Evolutionary conservation across 2,113 vertebrate species (phyloP), one percentile per base, ranked within the genome.

Genomic region (Nycticryphes semicollaris): DNA sequence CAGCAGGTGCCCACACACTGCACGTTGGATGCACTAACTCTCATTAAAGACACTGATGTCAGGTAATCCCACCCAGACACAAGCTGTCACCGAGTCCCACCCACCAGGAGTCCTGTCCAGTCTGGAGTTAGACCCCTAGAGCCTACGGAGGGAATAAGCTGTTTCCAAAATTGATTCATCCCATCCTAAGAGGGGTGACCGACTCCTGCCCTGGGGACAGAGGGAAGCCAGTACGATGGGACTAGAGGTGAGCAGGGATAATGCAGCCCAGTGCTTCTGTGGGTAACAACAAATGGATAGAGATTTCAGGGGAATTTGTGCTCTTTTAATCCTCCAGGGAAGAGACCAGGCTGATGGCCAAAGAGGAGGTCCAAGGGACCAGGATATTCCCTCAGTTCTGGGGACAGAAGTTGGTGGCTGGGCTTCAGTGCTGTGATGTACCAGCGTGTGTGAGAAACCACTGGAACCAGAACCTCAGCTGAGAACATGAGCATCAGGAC

Each of bases 391-490:
- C 93, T 75, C 68, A 67, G 17, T 33, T 63, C 4, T 35, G 48
- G 67, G 87, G 84, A 72, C 78, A 60, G 69, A 70, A 82, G 43
- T 0, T 57, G 59, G 37, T 82, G 80, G 35, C 81, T 91, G 67
- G 33, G 20, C 37, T 51, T 59, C 82, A 41, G 78, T 2, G 37
- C 74, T 91, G 87, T 90, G 94, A 75, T 92, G 63, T 72, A 69
- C 50, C 90, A 73, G 62, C 35, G 31, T 2, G 5, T 56, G 68
- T 39, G 25, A 77, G 88, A 92, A 96, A 94, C 87, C 82, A 57
- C 87, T 77, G 92, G 87, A 77, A 90, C 33, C 87, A 90, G 91
- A 91, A 90, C 47, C 75, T 79, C 50, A 7, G 37, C 93, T 67
- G 83, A 70, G 17, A 78, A 28, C 74, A 62, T 0, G 2, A 90